Evolutionary conservation across 2,888 invertebrate species (phyloP), one percentile per base, ranked within the genome.

Genomic region (Matsumyia berberina): DNA sequence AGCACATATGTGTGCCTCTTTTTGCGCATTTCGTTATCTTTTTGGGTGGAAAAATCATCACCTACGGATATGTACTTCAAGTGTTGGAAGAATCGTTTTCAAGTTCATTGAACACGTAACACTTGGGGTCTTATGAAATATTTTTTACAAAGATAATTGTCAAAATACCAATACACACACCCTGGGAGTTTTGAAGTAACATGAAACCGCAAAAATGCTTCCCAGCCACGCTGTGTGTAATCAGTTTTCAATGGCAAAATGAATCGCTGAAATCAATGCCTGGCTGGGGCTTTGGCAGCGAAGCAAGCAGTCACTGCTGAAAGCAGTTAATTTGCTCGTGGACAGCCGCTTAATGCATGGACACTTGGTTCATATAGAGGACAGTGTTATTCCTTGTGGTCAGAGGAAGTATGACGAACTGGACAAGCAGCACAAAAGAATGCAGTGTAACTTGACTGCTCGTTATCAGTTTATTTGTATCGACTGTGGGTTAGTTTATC

Each of bases 21-120:
- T 62, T 35, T 62, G 53, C 24, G 35, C 39, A 17, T 44, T 53
- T 74, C n/a, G 29, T 24, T 58, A 58, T 66, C 37, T 12, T 17
- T 55, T 53, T 42, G 55, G 31, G 7, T 42, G 39, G 57, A 46
- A 53, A 73, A 53, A 51, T 53, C 11, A 46, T 53, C 35, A 37
- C n/a, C 9, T 57, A n/a, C n/a, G n/a, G 7, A 15, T 37, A 19
- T 67, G 5, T 19, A 17, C 31, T 35, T 35, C 11, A 44, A 60
- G n/a, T 33, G 17, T 31, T 53, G 19, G 35, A 15, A 57, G 76
- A 53, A 39, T 66, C 33, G 11, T 60, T 77, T 77, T 77, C 82
- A 82, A 82, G 82, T 82, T 77, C 82, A 77, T 82, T 82, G 70
- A 82, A 77, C 77, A 82, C 81, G 81, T 76, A 82, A 82, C 62